Evolutionary conservation across 2,888 invertebrate genomes (phyloP), one percentile per base, ranked within the genome.

Genomic region (Fabriciana adippe): DNA sequence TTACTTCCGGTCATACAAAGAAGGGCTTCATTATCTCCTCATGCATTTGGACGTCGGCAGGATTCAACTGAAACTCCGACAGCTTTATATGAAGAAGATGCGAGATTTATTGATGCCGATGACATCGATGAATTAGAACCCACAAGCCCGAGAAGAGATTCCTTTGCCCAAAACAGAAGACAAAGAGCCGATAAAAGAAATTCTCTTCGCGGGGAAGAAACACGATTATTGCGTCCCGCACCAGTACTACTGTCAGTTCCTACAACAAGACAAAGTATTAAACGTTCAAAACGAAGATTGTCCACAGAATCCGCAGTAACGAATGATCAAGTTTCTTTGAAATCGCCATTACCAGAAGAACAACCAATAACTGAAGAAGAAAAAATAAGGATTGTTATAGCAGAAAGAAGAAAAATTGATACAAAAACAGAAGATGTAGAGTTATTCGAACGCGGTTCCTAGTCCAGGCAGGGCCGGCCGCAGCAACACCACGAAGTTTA

Each of bases 321-420:
- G 1, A 85, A 82, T 72, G 89, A 88, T 11, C 81, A 80, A 3
- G 74, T 75, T n/a, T 82, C 87, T 15, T 72, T 75, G 13, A 79
- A 79, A 61, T 79, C 85, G n/a, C 81, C 76, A 57, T 75, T 75
- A 45, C 80, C 83, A 6, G 90, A 88, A 63, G 83, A 86, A 50
- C 80, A 82, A 54, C 81, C 83, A 11, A 86, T 91, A 66, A 92
- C 83, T 54, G 92, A 91, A 72, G 88, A 89, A 74, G 90, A 94
- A 73, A 94, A 93, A 73, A 94, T 94, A 73, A 93, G 94, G 79
- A 93, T 94, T 81, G 94, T 94, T 66, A 94, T 94, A 75, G 93
- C 93, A 13, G 94, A 94, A 81, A 88, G 94, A 73, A 85, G 94
- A 72, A 94, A 94, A 80, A 88, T 94, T 60, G 94, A 94, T 70